Evolutionary conservation across 2,113 vertebrate genomes (phyloP).

Genomic region (Marmota flaviventris): DNA sequence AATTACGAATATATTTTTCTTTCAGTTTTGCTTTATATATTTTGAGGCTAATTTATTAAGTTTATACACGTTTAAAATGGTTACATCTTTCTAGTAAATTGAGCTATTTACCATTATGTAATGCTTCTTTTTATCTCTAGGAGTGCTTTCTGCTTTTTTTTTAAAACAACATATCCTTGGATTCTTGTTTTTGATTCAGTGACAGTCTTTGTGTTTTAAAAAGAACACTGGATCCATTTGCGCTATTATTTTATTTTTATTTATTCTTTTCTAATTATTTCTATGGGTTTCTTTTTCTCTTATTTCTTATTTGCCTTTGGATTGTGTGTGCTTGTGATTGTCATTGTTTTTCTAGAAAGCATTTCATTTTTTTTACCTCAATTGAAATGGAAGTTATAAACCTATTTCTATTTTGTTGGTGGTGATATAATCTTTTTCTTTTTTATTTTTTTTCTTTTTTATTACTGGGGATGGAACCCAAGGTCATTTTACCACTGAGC

Average conservation of each 20-base stretch:
- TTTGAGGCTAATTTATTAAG: slow-evolving; percentile 7
- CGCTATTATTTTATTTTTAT: neutral
- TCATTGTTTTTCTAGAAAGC: neutral
- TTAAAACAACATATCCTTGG: neutral
- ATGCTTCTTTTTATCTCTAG: slow-evolving; percentile 5
- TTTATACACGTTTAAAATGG: neutral
- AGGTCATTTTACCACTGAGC: too few relatives aligned
- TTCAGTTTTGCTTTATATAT: neutral
- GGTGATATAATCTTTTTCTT: neutral
- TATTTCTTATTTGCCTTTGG: neutral
- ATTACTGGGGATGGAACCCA: too few relatives aligned
- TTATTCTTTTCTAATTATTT: neutral
- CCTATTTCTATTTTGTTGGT: neutral
- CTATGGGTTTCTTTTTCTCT: neutral
- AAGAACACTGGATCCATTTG: neutral
- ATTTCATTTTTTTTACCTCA: slow-evolving; percentile 10
- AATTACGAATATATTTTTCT: neutral
- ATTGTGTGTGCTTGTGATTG: neutral
- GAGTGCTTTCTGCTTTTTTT: neutral
- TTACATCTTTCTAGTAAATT: neutral
- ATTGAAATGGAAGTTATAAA: neutral
- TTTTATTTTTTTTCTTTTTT: too few relatives aligned
- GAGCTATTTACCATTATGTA: slow-evolving; percentile 1
- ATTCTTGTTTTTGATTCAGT: neutral
- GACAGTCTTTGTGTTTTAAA: slow-evolving; percentile 1